Conservation (phyloP, 2,888 invertebrate species). For the Erebia palarica region DNA sequence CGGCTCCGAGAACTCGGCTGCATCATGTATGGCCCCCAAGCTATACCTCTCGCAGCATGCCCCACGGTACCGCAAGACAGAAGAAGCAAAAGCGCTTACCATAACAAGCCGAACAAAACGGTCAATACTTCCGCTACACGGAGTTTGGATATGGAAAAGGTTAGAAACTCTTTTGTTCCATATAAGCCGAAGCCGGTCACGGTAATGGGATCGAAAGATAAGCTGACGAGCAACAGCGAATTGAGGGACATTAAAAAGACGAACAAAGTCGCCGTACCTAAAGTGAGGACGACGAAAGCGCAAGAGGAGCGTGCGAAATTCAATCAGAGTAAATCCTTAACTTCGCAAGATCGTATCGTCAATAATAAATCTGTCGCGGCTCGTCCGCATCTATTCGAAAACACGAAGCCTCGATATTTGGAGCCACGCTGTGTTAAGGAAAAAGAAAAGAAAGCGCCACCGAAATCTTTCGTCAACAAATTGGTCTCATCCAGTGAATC, state of each 20-base stretch:
- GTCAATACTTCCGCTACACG: conserved; percentile 43
- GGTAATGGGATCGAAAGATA: conserved; percentile 44
- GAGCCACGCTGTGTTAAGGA: conserved; percentile 74
- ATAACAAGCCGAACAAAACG: conserved; percentile 42
- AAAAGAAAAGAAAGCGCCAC: conserved; percentile 48
- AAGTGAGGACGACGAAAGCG: conserved; percentile 69
- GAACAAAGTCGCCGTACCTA: conserved; percentile 48
- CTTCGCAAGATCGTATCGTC: conserved; percentile 50
- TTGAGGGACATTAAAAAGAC: conserved; percentile 48
- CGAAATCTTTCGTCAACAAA: conserved; percentile 69
- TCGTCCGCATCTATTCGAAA: conserved; percentile 55
- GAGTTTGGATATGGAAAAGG: conserved; percentile 62
- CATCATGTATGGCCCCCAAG: conserved; percentile 57
- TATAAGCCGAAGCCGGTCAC: conserved; percentile 57
- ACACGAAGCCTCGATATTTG: conserved; percentile 83
- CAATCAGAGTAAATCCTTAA: conserved; percentile 60
- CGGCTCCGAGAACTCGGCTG: conserved; percentile 65
- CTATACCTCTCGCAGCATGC: conserved; percentile 42
- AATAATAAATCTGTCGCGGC: conserved; percentile 34
- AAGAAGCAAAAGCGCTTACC: conserved; percentile 45
- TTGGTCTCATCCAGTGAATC: conserved; percentile 85
- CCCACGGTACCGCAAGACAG: conserved; percentile 44
- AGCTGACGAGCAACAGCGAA: conserved; percentile 47
- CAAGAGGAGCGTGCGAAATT: conserved; percentile 71
- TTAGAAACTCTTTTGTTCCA: conserved; percentile 65